Conservation (phyloP, 1,140 invertebrate genomes). For the Heterodera schachtii region DNA sequence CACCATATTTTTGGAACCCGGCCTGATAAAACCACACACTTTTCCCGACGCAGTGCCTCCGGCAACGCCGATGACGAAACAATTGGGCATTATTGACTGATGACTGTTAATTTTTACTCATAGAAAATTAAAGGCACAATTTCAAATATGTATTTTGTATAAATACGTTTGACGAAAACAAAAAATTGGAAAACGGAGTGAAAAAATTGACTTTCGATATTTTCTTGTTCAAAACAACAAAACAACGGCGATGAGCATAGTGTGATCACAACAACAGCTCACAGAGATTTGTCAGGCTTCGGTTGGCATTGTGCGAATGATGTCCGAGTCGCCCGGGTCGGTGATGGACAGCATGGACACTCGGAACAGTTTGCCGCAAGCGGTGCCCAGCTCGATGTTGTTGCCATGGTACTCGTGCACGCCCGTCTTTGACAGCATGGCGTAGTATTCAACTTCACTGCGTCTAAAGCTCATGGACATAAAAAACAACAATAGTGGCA, state of each 20-base stretch:
- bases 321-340: slow-evolving; percentile 97
- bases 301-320: slow-evolving; percentile 74
- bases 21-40: no score
- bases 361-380: slow-evolving; percentile 98
- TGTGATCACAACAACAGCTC: background rate
- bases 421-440: slow-evolving; percentile 97
- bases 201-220: no score
- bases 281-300: slow-evolving; percentile 24
- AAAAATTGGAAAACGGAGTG: no score
- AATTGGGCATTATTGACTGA: no score
- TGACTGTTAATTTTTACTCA: no score
- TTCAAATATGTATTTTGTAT: no score
- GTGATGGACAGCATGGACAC: slow-evolving; percentile 97
- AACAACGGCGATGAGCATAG: background rate
- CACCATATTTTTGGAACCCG: no score
- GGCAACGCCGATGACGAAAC: slow-evolving; percentile 91
- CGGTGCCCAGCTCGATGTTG: slow-evolving; percentile 98
- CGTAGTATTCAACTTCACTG: slow-evolving; percentile 98
- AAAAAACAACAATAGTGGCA: background rate
- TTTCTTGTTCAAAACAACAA: no score
- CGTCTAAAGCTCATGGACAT: slow-evolving; percentile 74
- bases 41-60: slow-evolving; percentile 97
- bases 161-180: no score
- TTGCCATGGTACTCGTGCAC: slow-evolving; percentile 99
- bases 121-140: no score